Conservation (phyloP, 1,140 invertebrate species). For the Aphaenogaster ashmeadi region DNA sequence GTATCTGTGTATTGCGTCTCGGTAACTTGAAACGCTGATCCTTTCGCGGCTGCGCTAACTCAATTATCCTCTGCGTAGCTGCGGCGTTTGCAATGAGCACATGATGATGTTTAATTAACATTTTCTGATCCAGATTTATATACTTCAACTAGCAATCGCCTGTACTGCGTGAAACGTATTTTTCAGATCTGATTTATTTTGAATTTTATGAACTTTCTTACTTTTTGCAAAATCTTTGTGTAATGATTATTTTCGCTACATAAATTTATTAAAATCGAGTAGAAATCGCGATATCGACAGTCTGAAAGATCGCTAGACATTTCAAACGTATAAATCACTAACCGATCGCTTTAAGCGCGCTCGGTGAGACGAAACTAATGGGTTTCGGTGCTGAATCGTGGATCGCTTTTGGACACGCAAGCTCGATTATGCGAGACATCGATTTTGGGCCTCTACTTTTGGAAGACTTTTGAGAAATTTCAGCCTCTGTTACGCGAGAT, state of each 20-base stretch:
- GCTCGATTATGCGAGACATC: conserved; percentile 47
- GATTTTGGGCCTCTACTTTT: conserved; percentile 22
- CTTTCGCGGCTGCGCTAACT: conserved; percentile 68
- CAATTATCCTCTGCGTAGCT: conserved; percentile 69
- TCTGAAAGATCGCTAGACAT: background rate
- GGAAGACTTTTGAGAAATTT: background rate
- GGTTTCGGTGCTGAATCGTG: conserved; percentile 30
- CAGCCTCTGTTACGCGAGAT: background rate
- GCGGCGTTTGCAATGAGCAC: background rate
- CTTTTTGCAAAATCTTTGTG: background rate
- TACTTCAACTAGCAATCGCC: background rate
- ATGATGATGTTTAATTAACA: background rate
- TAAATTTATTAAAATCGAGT: background rate
- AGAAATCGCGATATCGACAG: background rate
- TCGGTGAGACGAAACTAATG: conserved; percentile 34
- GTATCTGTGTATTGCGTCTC: conserved; percentile 19
- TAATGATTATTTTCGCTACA: background rate
- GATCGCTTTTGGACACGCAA: conserved; percentile 57
- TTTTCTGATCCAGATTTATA: background rate
- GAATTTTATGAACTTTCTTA: background rate
- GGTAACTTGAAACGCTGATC: background rate
- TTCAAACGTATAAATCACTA: background rate
- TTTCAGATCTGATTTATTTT: background rate
- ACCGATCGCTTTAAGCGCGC: conserved; percentile 61
- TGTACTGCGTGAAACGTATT: background rate